Percentiles rank a stretch among this genome's conserved stretches.
These are phyloP conservation scores for Oncopodura yosiiana DNA, from an alignment of 1,140 invertebrate genomes.

Conservation along the genomic window DNA sequence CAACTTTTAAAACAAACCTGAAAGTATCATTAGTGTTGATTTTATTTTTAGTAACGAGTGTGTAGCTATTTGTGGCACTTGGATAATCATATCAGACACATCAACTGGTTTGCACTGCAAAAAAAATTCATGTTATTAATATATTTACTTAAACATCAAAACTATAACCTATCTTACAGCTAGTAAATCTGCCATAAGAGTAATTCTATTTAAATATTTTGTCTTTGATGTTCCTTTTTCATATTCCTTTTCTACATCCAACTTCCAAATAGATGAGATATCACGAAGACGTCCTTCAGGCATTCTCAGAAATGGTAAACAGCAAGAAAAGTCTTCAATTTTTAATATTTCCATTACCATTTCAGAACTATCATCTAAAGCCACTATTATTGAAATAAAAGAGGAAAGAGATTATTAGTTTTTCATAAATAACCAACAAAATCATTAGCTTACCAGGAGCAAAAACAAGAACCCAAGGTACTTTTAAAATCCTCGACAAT, in stretches of 20 bases:
- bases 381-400: too few relatives aligned
- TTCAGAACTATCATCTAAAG: neutral
- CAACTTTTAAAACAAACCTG: neutral
- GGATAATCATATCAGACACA: constrained; percentile 7
- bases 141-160: neutral
- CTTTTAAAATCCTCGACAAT: neutral
- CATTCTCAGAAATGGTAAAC: neutral
- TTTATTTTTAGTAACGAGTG: neutral
- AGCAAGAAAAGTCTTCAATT: neutral
- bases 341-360: neutral
- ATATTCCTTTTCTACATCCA: neutral
- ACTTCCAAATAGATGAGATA: neutral
- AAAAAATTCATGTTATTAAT: neutral
- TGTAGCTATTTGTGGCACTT: neutral
- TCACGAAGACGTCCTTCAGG: neutral
- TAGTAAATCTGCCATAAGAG: neutral
- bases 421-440: too few relatives aligned
- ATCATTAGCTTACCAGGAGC: too few relatives aligned
- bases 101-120: neutral
- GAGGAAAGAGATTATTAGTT: neutral
- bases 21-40: neutral
- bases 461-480: neutral
- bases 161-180: neutral
- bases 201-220: neutral
- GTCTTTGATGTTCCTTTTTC: too few relatives aligned